Evolutionary conservation across 2,797 vertebrate species (phyloP), one percentile per base, ranked within the genome.

Genomic region (Falco naumanni): DNA sequence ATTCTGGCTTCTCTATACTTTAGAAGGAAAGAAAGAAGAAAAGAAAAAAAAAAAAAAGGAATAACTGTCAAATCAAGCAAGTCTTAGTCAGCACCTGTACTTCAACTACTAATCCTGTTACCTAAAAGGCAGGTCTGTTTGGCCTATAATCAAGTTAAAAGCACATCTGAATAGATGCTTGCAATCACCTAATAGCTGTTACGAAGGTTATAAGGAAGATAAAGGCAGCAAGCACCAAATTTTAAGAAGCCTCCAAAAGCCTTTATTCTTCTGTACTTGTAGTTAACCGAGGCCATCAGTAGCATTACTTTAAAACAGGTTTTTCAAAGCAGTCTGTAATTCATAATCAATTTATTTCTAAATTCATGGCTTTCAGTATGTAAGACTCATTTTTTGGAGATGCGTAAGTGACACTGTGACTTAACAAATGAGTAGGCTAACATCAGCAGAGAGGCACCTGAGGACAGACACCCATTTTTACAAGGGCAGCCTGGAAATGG

Each of bases 111-210:
- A 87, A 92, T 81, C 54, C 48, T 92, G 17, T 90, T 96, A 78
- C 11, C 29, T 90, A 89, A 96, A 94, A 96, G 81, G 34, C 48
- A 90, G 48, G 50, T 81, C 76, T 91, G 50, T 89, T 89, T 83
- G 50, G 29, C 41, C 22, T 11, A 71, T 48, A 74, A 93, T 24
- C 56, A 81, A 82, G 21, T 70, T 79, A 88, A 81, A 77, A 86
- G 53, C 22, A 70, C 37, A 57, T 39, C 71, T 74, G 20, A 64
- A 5, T 77, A 39, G 37, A 78, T 29, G 25, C 7, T n/a, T 71
- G 16, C 12, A 34, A 18, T 78, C 48, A 41, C 31, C 31, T 61
- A 48, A 18, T 15, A 82, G 15, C 11, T 69, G 10, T 39, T 87
- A 28, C 28, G 31, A 75, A 48, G 4, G 1, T 48, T n/a, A 50